Conservation (phyloP, 2,113 vertebrate genomes). For the Periophthalmodon schlosseri region DNA sequence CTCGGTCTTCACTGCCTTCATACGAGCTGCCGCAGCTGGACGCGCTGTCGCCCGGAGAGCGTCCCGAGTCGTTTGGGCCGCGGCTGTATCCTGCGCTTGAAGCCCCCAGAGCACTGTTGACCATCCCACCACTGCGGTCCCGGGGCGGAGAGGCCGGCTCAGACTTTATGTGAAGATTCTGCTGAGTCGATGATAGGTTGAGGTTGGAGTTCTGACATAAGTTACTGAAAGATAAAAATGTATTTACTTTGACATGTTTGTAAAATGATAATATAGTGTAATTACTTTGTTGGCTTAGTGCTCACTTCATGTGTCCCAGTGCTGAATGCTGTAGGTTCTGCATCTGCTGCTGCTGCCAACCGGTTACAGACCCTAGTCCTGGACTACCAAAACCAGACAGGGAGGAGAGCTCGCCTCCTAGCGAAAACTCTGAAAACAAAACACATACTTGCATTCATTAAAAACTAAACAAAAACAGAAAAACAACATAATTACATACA, state of each 20-base stretch:
- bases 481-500: neutral
- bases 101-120: slow-evolving; percentile 28
- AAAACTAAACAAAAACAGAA: neutral
- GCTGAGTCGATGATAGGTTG: slow-evolving; percentile 86
- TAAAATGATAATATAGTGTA: neutral
- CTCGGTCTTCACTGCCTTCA: slow-evolving; percentile 92
- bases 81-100: slow-evolving; percentile 62
- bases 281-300: neutral
- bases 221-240: slow-evolving; percentile 82
- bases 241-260: neutral
- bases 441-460: neutral
- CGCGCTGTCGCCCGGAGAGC: slow-evolving; percentile 92
- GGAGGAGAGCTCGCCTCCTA: slow-evolving; percentile 87
- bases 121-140: slow-evolving; percentile 74
- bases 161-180: slow-evolving; percentile 97
- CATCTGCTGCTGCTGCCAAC: slow-evolving; percentile 93
- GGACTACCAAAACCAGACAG: slow-evolving; percentile 89
- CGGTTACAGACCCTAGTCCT: slow-evolving; percentile 87
- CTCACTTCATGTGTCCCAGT: slow-evolving; percentile 93
- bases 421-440: slow-evolving; percentile 85
- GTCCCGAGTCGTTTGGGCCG: slow-evolving; percentile 81
- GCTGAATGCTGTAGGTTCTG: slow-evolving; percentile 90
- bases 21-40: slow-evolving; percentile 99
- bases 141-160: slow-evolving; percentile 97
- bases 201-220: slow-evolving; percentile 96